Evolutionary conservation across 2,113 vertebrate species (phyloP), one percentile per base, ranked within the genome.

Genomic region (Choloepus hoffmanni): DNA sequence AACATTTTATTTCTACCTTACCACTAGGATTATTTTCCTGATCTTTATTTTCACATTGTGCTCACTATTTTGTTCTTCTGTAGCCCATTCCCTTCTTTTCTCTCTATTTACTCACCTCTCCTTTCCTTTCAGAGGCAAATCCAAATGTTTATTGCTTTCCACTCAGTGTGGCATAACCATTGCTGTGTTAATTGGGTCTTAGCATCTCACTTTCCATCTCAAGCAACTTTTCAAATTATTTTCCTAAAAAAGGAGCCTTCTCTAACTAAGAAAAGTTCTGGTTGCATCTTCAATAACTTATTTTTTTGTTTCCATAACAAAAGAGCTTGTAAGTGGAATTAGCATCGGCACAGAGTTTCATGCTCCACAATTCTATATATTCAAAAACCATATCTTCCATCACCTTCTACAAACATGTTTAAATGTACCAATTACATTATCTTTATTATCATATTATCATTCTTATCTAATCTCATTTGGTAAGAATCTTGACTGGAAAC

Each of bases 301-400:
- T 30, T n/a, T 12, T 82, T 65, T 45, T 77, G 50, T 53, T 63
- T 82, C 26, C 40, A 19, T 19, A 26, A 55, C 23, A 76, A 50
- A 7, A 62, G 6, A 14, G 5, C 5, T 7, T 26, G 0, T 1
- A 40, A 48, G 45, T 43, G 2, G 19, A 40, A 28, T 53, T 28
- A 12, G 7, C 6, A 16, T 26, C 40, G 4, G 16, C 23, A 1
- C 0, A 28, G 14, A 23, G 0, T 1, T 10, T 30, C 45, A 21
- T 24, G 19, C 18, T 26, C 33, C 16, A n/a, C 26, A 45, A 74
- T 74, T n/a, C 18, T 70, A 70, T 36, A 19, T 2, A 36, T n/a
- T 74, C 26, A 45, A 45, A 24, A 45, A 28, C 26, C 12, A 21
- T 5, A 1, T 16, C 19, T 33, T 33, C 63, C 24, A 33, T 21